These are phyloP conservation scores for Threskiornis aethiopicus DNA, from an alignment of 2,797 vertebrate genomes.

Conservation along the genomic window DNA sequence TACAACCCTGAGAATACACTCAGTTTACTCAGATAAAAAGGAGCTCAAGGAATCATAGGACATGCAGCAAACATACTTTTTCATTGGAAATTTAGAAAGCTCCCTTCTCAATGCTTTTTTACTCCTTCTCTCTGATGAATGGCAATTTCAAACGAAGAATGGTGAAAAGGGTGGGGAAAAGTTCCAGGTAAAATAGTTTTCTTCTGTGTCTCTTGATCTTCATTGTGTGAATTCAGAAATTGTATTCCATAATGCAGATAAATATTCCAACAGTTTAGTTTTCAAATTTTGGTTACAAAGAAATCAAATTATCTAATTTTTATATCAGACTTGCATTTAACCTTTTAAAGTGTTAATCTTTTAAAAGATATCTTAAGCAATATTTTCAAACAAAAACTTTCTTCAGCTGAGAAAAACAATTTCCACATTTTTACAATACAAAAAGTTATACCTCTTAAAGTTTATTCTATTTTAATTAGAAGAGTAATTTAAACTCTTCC, in stretches of 20 bases:
- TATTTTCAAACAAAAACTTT: not conserved
- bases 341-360: not conserved
- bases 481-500: not conserved
- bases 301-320: not conserved
- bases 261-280: not conserved
- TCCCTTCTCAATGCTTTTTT: not conserved
- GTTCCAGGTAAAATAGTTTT: not conserved
- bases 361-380: not conserved
- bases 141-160: not conserved
- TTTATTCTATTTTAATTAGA: not conserved
- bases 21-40: not conserved
- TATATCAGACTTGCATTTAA: not conserved
- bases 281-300: not conserved
- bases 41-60: not conserved
- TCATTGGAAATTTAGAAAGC: not conserved
- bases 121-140: not conserved
- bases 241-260: not conserved
- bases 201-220: not conserved
- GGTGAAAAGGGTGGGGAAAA: not conserved
- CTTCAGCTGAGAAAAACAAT: not conserved
- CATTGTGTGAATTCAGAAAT: not conserved
- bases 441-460: not conserved
- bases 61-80: not conserved
- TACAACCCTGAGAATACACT: not conserved
- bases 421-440: not conserved